Evolutionary conservation across 2,888 invertebrate species (phyloP), one percentile per base, ranked within the genome.

Genomic region (Meteorus colon): DNA sequence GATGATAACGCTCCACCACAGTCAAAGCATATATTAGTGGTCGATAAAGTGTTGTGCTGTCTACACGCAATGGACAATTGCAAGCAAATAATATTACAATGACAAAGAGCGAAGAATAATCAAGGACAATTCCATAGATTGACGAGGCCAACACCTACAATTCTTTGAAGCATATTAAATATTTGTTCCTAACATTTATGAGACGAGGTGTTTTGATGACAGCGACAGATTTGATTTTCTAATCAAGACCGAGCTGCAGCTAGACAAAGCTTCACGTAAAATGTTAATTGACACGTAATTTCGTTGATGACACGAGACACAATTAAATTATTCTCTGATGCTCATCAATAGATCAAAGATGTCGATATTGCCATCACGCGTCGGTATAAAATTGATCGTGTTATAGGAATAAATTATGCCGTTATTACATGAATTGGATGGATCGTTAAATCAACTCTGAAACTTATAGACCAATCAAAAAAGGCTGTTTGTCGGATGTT

Each of bases 61-160:
- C 48, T 19, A n/a, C 34, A 63, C 16, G 63, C 63, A 63, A 63
- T 34, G 2, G 34, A 16, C 1, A 31, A 29, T n/a, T 34, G 34
- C 16, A 12, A 63, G 63, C 2, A 12, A 41, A 41, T 41, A 41
- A 29, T 27, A 4, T 14, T 62, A 63, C 34, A 34, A 27, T 34
- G 16, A 29, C n/a, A 31, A 31, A 63, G 63, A 31, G 34, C 41
- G 8, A 63, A 16, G 5, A 63, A 16, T 72, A 72, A 77, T 77
- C 78, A 81, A 77, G 79, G 80, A 79, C 79, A 78, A 48, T 5
- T 48, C n/a, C 60, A 74, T 27, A 66, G 12, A 31, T 16, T 34
- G n/a, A 4, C 74, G 69, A 79, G 75, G 72, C 73, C n/a, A 48
- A 70, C 34, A 74, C 65, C 70, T 66, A 41, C 67, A 19, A 65